Base-by-base conservation (phyloP, 2,888 invertebrate species). In the Meteorus colon region DNA sequence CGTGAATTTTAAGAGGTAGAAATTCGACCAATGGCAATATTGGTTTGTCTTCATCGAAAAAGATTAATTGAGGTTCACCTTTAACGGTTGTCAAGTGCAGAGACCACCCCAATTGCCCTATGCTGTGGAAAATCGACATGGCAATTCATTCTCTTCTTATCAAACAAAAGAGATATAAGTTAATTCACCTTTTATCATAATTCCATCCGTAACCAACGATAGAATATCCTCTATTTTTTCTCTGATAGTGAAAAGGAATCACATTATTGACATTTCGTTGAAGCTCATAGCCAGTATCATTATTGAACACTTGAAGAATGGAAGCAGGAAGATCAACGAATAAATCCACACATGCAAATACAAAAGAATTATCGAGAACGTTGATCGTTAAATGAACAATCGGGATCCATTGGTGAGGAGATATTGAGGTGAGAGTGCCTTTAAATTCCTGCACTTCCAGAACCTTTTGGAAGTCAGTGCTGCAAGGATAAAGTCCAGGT, bases 181-280 rank as follows among this genome's bases (percentile, higher is more conserved):
- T 10, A 19, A 60, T 59, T 48, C n/a, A 72, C 63, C 62, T 37
- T 1, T 63, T 60, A 27, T 78, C 68, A 0, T 81, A 79, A 37
- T 37, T 79, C 79, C 81, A 82, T 0, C 85, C 85, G 19, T 87
- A 85, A 16, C 81, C 85, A 31, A 86, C 77, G 0, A 86, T 62
- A 10, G 86, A 86, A 71, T 85, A 87, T 2, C 86, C 87, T 0
- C 66, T n/a, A 8, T 74, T 68, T 8, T 75, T 70, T 2, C 81
- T 29, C 0, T 27, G 27, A 41, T 83, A 86, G 19, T 68, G 59
- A 19, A 72, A 73, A 16, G 84, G 79, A 0, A 70, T 74, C 5
- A 84, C 83, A 34, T 81, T 80, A 19, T 81, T 82, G 19, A 78
- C 77, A 19, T 80, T 1, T 14, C 81, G 79, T 1, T 73, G 10